phyloP scores from a whole-genome alignment of 2,888 invertebrate species.

The Lysandra bellargus region DNA sequence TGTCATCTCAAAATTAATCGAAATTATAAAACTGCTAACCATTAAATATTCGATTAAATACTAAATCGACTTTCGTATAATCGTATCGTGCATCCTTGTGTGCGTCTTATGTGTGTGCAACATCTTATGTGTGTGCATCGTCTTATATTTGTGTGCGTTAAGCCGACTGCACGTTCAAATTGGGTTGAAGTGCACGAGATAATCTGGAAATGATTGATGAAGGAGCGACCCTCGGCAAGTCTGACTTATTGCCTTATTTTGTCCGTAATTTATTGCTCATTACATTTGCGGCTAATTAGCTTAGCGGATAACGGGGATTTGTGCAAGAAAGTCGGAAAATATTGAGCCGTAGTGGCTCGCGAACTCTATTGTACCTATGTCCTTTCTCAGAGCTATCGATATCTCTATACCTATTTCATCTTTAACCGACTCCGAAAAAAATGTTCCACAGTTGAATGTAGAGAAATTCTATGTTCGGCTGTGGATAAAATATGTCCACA shows the following conservation, averaged over 20 bases:
- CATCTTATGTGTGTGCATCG: not conserved
- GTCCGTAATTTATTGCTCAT: constrained; percentile 33
- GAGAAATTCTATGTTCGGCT: no score
- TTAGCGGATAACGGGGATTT: constrained; percentile 5
- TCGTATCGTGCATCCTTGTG: not conserved
- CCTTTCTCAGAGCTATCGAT: no score
- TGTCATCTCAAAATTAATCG: no score
- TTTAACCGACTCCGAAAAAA: no score
- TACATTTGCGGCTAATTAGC: constrained; percentile 32
- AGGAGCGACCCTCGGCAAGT: constrained; percentile 51
- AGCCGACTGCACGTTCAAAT: constrained; percentile 74
- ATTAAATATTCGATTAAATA: no score
- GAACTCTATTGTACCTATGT: not conserved
- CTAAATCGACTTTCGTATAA: not conserved
- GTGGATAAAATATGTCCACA: no score
- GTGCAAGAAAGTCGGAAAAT: not conserved
- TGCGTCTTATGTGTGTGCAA: not conserved
- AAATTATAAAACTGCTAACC: no score
- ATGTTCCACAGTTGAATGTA: no score
- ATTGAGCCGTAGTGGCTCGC: not conserved
- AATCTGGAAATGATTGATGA: constrained; percentile 68
- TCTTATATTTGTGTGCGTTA: constrained; percentile 59
- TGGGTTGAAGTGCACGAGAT: constrained; percentile 82
- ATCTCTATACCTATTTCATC: no score
- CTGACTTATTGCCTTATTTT: constrained; percentile 34